Evolutionary conservation across 2,888 invertebrate species (phyloP).

Genomic region (Chrysolina oricalcia): DNA sequence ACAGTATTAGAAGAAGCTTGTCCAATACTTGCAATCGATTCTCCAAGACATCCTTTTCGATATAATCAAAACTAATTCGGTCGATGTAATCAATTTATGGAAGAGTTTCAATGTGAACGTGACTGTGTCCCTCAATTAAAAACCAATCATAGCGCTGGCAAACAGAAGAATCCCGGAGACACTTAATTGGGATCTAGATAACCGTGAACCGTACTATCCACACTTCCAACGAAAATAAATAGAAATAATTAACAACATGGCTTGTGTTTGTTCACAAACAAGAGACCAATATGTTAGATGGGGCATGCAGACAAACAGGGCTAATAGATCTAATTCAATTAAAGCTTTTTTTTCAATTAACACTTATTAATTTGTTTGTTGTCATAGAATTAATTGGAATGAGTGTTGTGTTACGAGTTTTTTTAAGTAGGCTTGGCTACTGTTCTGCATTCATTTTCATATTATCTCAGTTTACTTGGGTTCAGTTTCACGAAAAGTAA

Average conservation of each 20-base stretch:
- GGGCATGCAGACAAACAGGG: conserved; percentile 58
- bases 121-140: conserved; percentile 53
- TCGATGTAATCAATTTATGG: conserved; percentile 49
- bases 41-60: conserved; percentile 31
- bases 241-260: conserved; percentile 66
- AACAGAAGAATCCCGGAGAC: conserved; percentile 52
- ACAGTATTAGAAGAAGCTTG: not conserved
- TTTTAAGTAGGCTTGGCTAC: conserved; percentile 18
- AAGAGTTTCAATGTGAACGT: conserved; percentile 50
- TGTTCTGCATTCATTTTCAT: conserved; percentile 25
- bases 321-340: conserved; percentile 67
- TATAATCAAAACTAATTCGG: conserved; percentile 49
- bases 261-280: conserved; percentile 67
- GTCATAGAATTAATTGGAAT: conserved; percentile 64
- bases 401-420: conserved; percentile 59
- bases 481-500: conserved; percentile 38
- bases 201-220: conserved; percentile 40
- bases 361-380: conserved; percentile 66
- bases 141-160: conserved; percentile 53
- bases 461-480: conserved; percentile 23
- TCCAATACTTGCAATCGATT: conserved; percentile 33
- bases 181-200: conserved; percentile 56
- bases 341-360: conserved; percentile 63
- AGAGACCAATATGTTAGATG: conserved; percentile 55
- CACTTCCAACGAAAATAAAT: conserved; percentile 60